A percentile compares a stretch with the other conserved stretches of the same genome.
Conservation (phyloP, 2,113 vertebrate genomes). For the Eublepharis macularius region DNA sequence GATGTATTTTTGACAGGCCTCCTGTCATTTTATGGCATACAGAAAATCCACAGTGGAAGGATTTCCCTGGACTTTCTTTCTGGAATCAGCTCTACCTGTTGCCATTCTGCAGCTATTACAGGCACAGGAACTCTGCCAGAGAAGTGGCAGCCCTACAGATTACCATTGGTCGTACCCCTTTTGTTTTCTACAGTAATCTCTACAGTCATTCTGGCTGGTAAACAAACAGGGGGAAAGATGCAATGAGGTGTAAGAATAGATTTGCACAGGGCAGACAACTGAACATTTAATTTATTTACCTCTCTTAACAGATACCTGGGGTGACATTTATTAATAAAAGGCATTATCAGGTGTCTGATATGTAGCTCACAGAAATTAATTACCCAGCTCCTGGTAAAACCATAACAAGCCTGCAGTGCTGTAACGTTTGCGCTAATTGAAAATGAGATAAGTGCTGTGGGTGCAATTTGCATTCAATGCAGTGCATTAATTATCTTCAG, state of each 20-base stretch:
- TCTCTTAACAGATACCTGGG: constrained; percentile 83
- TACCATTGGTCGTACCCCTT: constrained; percentile 54
- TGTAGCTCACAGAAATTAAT: constrained; percentile 86
- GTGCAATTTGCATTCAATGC: constrained; percentile 87
- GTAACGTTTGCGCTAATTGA: constrained; percentile 87
- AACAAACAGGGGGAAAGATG: constrained; percentile 76
- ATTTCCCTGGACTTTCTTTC: not conserved
- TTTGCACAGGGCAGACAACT: constrained; percentile 79
- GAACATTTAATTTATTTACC: constrained; percentile 82
- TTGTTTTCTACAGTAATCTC: constrained; percentile 74
- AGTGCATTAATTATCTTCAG: constrained; percentile 85
- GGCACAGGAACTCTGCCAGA: not conserved
- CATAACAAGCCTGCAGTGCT: constrained; percentile 83
- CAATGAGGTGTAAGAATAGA: constrained; percentile 79
- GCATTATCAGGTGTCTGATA: constrained; percentile 85
- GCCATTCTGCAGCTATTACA: not conserved
- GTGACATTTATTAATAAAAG: constrained; percentile 86
- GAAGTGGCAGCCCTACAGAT: not conserved
- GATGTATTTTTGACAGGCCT: no score
- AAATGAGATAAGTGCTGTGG: constrained; percentile 89
- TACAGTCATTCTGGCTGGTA: constrained; percentile 64
- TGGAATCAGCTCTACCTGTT: not conserved
- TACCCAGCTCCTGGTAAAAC: constrained; percentile 83
- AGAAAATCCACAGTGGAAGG: not conserved
- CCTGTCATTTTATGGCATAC: not conserved